A percentile compares a stretch with the other conserved stretches of the same genome.
phyloP scores from a whole-genome alignment of 2,113 vertebrate species.

The Lamprologus ornatipinnis region DNA sequence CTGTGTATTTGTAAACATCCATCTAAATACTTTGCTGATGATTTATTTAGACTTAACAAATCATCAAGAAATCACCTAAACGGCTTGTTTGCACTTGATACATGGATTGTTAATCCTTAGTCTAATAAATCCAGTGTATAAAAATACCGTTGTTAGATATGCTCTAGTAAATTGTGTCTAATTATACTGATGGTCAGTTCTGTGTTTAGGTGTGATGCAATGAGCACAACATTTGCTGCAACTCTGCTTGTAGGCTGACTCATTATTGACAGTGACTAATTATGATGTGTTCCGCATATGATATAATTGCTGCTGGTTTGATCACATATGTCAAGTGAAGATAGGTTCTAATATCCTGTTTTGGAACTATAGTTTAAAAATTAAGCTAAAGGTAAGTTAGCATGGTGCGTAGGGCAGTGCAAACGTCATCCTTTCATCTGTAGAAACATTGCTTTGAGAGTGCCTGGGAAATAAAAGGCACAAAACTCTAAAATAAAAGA shows the following conservation, averaged over 20 bases:
- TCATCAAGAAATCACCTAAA: not conserved
- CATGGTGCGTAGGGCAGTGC: not conserved
- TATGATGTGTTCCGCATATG: not conserved
- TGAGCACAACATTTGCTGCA: not conserved
- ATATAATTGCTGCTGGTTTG: not conserved
- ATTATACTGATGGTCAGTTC: not conserved
- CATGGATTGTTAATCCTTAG: not conserved
- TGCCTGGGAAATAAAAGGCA: not conserved
- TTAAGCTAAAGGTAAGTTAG: not conserved
- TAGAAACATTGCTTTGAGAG: not conserved
- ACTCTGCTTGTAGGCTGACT: not conserved
- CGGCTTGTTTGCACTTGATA: not conserved
- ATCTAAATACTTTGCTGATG: not conserved
- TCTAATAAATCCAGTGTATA: not conserved
- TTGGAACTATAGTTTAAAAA: not conserved
- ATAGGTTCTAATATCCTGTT: not conserved
- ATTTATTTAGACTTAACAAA: not conserved
- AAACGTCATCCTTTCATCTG: not conserved
- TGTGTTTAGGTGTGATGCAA: not conserved
- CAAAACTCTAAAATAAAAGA: not conserved
- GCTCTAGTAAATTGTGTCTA: not conserved
- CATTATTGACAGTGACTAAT: not conserved
- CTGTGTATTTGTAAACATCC: not conserved
- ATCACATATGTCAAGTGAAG: not conserved
- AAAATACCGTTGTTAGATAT: not conserved